phyloP scores from a whole-genome alignment of 2,797 vertebrate genomes.

The Scyliorhinus canicula region DNA sequence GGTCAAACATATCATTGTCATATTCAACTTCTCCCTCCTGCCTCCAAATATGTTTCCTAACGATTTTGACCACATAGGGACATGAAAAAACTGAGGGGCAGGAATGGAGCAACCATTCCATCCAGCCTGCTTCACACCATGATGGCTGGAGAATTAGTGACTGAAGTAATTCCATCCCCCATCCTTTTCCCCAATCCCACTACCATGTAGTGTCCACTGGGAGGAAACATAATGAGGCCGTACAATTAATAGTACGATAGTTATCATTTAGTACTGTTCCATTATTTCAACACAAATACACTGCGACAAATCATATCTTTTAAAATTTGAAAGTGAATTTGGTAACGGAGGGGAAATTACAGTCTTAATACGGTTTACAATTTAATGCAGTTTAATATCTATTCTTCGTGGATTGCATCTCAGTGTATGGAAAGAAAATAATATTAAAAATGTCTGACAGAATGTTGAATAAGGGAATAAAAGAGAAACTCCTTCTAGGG shows the following conservation, averaged over 20 bases:
- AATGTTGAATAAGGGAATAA: slow-evolving; percentile 29
- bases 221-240: background rate
- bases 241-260: background rate
- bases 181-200: background rate
- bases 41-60: background rate
- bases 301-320: background rate
- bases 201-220: background rate
- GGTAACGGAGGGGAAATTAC: background rate
- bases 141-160: background rate
- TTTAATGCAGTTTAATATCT: background rate
- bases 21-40: background rate
- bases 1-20: background rate
- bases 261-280: background rate
- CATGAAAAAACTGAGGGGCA: background rate
- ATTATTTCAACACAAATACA: background rate
- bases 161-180: background rate
- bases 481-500: background rate
- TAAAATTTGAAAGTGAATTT: background rate
- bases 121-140: too few species aligned
- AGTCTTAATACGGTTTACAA: too few species aligned
- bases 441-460: background rate
- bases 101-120: too few species aligned
- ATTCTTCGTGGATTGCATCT: background rate
- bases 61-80: background rate
- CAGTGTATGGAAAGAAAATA: background rate